Percentiles rank a stretch among this genome's conserved stretches.
Evolutionary conservation across 2,888 invertebrate species (phyloP).

Genomic region (Pteria penguin): DNA sequence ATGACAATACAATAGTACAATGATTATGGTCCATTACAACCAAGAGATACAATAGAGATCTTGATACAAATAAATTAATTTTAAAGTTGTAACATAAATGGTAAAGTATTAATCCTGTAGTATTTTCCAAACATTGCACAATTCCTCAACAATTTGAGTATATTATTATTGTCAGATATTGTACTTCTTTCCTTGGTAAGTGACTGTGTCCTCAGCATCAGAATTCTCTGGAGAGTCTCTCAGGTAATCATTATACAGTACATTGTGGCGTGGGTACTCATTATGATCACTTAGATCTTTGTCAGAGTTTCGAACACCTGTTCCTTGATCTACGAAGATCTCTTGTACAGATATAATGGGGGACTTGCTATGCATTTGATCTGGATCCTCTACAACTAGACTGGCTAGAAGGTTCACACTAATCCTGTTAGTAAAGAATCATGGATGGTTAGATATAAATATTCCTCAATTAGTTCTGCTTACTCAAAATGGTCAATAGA

Average conservation of each 20-base stretch:
- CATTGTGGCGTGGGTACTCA: slow-evolving; percentile 3
- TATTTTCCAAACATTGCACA: too few species aligned
- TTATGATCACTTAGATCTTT: not conserved
- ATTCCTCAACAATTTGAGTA: too few species aligned
- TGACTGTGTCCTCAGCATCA: not conserved
- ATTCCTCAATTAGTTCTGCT: too few species aligned
- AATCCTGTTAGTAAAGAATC: slow-evolving; percentile 60
- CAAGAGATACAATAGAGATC: too few species aligned
- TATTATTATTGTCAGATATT: not conserved
- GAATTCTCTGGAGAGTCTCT: slow-evolving; percentile 2
- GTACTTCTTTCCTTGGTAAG: not conserved
- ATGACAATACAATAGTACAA: too few species aligned
- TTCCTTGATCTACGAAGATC: not conserved
- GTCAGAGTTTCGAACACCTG: not conserved
- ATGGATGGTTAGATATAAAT: too few species aligned
- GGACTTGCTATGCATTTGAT: slow-evolving; percentile 1
- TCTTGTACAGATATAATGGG: not conserved
- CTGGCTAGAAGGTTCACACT: slow-evolving; percentile 58
- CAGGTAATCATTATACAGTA: slow-evolving; percentile 37
- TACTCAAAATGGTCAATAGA: too few species aligned
- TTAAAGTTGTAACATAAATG: too few species aligned
- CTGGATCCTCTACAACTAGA: slow-evolving; percentile 58
- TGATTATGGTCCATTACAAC: too few species aligned
- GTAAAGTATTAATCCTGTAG: too few species aligned
- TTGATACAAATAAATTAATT: too few species aligned